A percentile compares a stretch with the other conserved stretches of the same genome.
Evolutionary conservation across 2,113 vertebrate species (phyloP).

Genomic region (Pterocles burchelli): DNA sequence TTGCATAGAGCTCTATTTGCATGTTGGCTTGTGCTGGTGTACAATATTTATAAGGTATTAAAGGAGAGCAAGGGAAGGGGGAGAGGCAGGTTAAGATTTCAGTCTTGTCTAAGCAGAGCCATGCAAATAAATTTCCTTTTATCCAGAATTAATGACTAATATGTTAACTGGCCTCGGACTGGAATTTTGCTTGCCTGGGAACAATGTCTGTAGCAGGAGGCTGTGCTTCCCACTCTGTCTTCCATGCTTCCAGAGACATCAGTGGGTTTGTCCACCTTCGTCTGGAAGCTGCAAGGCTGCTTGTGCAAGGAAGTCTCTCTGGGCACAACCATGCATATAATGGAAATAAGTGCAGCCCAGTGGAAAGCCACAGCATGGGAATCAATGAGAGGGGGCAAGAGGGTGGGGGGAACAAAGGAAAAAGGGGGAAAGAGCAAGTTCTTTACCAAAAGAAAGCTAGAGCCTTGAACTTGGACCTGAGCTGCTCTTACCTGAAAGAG

Average conservation of each 20-base stretch:
- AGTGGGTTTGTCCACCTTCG: neutral
- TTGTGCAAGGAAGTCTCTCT: neutral
- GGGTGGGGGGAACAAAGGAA: neutral
- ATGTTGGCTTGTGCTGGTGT: constrained; percentile 20
- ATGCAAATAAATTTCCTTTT: constrained; percentile 40
- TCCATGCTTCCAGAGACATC: accelerated
- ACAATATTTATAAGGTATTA: constrained; percentile 63
- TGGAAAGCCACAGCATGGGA: neutral
- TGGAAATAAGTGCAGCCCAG: neutral
- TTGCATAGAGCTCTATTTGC: constrained; percentile 54
- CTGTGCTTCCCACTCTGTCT: neutral
- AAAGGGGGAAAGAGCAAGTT: neutral
- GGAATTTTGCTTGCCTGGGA: neutral
- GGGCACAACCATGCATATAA: neutral
- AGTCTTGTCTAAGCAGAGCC: constrained; percentile 44
- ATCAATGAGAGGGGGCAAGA: neutral
- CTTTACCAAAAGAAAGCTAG: neutral
- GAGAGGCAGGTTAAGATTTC: constrained; percentile 11
- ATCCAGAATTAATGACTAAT: constrained; percentile 52
- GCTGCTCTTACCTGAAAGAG: neutral
- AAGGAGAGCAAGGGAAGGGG: constrained; percentile 15
- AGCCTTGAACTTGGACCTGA: neutral
- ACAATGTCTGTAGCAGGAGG: neutral
- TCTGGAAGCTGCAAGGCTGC: neutral
- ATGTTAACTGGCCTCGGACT: neutral